Evolutionary conservation across 2,113 vertebrate genomes (phyloP).

Genomic region (Petaurus breviceps): DNA sequence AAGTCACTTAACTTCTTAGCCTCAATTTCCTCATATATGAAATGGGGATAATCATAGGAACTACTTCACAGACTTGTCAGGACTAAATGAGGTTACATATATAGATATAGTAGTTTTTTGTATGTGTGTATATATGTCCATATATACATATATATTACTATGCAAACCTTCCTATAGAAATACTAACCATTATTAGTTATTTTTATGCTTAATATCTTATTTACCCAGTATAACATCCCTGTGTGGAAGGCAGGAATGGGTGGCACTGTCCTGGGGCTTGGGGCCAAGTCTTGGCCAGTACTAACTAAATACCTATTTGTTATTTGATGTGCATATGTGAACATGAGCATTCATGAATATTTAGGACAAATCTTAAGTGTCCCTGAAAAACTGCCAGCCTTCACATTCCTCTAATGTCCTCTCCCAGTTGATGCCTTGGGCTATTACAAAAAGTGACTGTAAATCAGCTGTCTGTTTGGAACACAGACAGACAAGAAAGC

Average conservation of each 20-base stretch:
- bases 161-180: neutral
- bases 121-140: too few species aligned
- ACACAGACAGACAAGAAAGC: slow-evolving; percentile 64
- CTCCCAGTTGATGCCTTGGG: slow-evolving; percentile 39
- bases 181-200: neutral
- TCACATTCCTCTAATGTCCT: slow-evolving; percentile 66
- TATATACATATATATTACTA: too few species aligned
- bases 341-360: slow-evolving; percentile 59
- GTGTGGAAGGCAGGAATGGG: neutral
- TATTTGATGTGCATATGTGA: slow-evolving; percentile 45
- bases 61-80: neutral
- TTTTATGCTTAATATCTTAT: slow-evolving; percentile 35
- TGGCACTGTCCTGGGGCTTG: neutral
- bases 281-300: neutral
- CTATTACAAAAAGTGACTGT: slow-evolving; percentile 64
- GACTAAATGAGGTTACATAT: neutral
- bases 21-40: neutral
- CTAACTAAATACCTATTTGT: neutral
- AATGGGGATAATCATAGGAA: neutral
- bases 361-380: slow-evolving; percentile 62
- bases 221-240: neutral
- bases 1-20: neutral
- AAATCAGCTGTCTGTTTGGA: slow-evolving; percentile 66
- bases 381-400: slow-evolving; percentile 54
- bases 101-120: too few species aligned